A percentile compares a stretch with the other conserved stretches of the same genome.
Conservation (phyloP, 2,888 invertebrate genomes). For the Phania funesta region DNA sequence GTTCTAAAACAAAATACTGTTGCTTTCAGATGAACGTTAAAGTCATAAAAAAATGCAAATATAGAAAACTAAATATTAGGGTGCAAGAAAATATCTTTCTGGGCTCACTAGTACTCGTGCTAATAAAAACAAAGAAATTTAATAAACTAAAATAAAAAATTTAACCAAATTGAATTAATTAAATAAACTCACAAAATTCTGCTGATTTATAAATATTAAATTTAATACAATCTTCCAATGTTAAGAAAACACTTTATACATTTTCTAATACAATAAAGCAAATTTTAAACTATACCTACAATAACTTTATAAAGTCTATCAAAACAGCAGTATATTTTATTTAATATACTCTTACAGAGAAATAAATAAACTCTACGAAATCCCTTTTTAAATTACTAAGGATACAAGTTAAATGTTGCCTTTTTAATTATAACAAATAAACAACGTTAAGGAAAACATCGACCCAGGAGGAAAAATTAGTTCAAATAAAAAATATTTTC, state of each 20-base stretch:
- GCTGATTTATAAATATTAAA: neutral
- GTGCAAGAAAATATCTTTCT: too few relatives aligned
- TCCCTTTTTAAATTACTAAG: conserved; percentile 54
- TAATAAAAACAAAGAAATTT: too few relatives aligned
- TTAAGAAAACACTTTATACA: neutral
- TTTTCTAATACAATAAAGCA: neutral
- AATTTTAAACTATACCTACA: neutral
- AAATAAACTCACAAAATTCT: too few relatives aligned
- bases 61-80: too few relatives aligned
- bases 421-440: conserved; percentile 55
- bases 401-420: conserved; percentile 46
- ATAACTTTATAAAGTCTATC: neutral
- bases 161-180: neutral
- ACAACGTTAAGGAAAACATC: conserved; percentile 6
- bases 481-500: neutral
- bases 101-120: too few relatives aligned
- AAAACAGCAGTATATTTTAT: conserved; percentile 14
- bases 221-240: neutral
- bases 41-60: too few relatives aligned
- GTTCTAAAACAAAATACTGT: too few relatives aligned
- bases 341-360: conserved; percentile 25
- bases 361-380: conserved; percentile 40
- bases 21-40: too few relatives aligned
- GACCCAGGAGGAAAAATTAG: conserved; percentile 26
- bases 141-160: too few relatives aligned